Percentiles rank a stretch among this genome's conserved stretches.
Evolutionary conservation across 2,888 invertebrate species (phyloP).

Genomic region (Campoletis raptor): DNA sequence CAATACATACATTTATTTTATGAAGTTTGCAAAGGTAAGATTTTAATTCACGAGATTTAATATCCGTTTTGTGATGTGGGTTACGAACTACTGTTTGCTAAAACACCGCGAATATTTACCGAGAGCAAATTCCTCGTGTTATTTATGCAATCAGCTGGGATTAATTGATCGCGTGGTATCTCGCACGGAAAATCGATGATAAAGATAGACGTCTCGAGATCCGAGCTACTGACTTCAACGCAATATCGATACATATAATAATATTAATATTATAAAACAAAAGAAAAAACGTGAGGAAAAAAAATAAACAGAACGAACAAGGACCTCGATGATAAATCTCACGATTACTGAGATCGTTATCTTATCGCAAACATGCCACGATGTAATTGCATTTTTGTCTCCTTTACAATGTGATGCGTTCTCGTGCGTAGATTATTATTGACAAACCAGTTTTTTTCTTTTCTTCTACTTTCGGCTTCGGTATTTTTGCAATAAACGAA

Average conservation of each 20-base stretch:
- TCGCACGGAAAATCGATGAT: conserved; percentile 11
- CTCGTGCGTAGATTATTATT: background rate
- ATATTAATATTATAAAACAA: background rate
- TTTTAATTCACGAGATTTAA: conserved; percentile 24
- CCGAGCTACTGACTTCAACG: background rate
- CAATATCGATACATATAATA: background rate
- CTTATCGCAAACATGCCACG: conserved; percentile 58
- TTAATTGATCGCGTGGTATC: conserved; percentile 37
- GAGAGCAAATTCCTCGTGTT: conserved; percentile 14
- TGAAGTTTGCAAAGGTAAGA: conserved; percentile 9
- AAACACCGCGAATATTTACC: background rate
- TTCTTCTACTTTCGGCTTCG: background rate
- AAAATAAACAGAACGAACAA: conserved; percentile 41
- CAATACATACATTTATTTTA: conserved; percentile 14
- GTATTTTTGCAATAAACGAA: background rate
- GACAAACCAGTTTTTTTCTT: background rate
- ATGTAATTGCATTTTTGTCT: conserved; percentile 60
- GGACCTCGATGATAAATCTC: conserved; percentile 57
- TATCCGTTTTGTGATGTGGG: conserved; percentile 4
- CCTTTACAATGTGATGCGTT: conserved; percentile 5
- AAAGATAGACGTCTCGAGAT: background rate
- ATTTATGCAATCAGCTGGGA: conserved; percentile 31
- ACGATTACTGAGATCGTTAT: conserved; percentile 57
- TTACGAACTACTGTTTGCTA: conserved; percentile 15
- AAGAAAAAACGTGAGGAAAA: conserved; percentile 29